Conservation (phyloP, 2,797 vertebrate genomes). For the Phylloscopus collybita region DNA sequence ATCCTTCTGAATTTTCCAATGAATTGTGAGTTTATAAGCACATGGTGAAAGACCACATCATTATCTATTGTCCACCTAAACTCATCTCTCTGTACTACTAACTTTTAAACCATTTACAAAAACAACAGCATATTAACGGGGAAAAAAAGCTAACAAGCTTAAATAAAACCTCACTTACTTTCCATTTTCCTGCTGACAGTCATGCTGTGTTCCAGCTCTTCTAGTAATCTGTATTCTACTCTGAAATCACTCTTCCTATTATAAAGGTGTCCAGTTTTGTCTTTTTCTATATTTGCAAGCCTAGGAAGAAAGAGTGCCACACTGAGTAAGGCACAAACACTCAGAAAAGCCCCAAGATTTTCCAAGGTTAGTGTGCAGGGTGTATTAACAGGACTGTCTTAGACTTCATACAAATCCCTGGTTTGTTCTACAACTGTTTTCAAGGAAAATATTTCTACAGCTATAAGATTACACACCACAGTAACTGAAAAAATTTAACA, state of each 20-base stretch:
- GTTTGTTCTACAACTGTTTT: neutral
- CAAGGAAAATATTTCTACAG: neutral
- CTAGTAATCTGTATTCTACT: conserved; percentile 77
- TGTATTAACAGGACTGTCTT: neutral
- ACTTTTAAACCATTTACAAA: neutral
- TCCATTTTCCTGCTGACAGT: conserved; percentile 80
- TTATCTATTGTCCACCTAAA: neutral
- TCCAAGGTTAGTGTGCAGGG: neutral
- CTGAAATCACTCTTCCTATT: conserved; percentile 82
- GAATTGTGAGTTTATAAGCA: neutral
- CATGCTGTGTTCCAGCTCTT: conserved; percentile 82
- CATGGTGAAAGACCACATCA: neutral
- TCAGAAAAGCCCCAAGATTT: neutral
- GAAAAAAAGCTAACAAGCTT: fast-evolving
- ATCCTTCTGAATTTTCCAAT: neutral
- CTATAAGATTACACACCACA: neutral
- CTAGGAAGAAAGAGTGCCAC: conserved; percentile 71
- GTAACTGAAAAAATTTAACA: neutral
- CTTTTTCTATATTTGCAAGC: conserved; percentile 86
- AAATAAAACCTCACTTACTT: conserved; percentile 76
- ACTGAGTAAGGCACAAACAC: neutral
- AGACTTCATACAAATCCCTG: neutral
- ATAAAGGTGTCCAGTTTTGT: conserved; percentile 77
- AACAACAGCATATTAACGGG: neutral
- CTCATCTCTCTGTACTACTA: neutral